Conservation (phyloP, 2,888 invertebrate genomes). For the Andrena flavipes region DNA sequence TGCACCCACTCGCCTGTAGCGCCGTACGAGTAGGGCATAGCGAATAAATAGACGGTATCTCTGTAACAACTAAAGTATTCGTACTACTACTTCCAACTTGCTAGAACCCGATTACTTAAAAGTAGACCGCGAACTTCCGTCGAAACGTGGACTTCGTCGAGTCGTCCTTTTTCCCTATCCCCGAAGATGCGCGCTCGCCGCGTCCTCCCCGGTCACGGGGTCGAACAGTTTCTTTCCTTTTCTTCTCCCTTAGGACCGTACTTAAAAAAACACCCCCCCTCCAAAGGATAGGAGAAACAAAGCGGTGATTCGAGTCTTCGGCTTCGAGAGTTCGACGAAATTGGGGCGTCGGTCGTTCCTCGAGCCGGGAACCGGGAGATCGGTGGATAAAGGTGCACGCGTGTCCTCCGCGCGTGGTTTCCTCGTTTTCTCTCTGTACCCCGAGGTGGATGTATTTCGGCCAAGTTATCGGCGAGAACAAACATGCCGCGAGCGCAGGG, state of each 20-base stretch:
- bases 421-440: background rate
- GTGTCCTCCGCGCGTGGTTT: background rate
- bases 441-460: background rate
- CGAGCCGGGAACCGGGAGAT: background rate
- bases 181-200: too few species aligned
- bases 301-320: constrained; percentile 1
- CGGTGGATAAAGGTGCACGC: background rate
- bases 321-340: background rate
- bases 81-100: constrained; percentile 47
- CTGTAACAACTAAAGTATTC: constrained; percentile 29
- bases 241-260: constrained; percentile 1
- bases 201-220: too few species aligned
- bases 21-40: constrained; percentile 44
- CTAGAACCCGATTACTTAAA: constrained; percentile 33
- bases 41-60: constrained; percentile 39
- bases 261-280: constrained; percentile 1
- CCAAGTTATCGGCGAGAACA: background rate
- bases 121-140: constrained; percentile 24
- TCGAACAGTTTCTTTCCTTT: too few species aligned
- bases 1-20: constrained; percentile 39
- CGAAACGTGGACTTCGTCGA: constrained; percentile 1
- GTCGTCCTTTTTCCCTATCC: background rate
- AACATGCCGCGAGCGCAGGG: background rate
- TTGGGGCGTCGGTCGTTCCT: background rate
- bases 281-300: background rate